Base-by-base conservation (phyloP, 2,797 vertebrate genomes). In the Hyperoplus immaculatus region DNA sequence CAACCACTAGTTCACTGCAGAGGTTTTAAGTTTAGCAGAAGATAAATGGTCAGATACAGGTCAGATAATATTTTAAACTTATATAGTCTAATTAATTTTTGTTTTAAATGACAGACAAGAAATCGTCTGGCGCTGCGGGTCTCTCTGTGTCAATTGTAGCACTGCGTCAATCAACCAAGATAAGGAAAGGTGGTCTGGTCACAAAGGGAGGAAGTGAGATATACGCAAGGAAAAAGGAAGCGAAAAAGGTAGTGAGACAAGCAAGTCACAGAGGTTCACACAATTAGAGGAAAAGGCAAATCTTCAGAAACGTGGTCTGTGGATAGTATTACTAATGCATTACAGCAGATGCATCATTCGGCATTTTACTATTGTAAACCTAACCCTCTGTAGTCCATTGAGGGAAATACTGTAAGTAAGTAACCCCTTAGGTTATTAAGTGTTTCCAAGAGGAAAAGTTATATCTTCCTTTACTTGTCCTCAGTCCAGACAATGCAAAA, bases 181-280 rank as follows among this genome's bases (percentile, higher is more conserved):
- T 71, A 58, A 83, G 59, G 56, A 77, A 71, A 87, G 87, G 83
- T 87, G 86, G 75, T 84, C 71, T 61, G 78, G 76, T 84, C 85
- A 89, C 86, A 91, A 86, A 89, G 87, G 65, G 78, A 92, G 93
- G 92, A 94, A 93, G 88, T 82, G 66, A 85, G 78, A 82, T 64
- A 54, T 50, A 49, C 10, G 41, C 57, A 51, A 63, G 84, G 81
- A 64, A 83, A 88, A 85, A 88, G 90, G 88, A 91, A 91, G 84
- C 13, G 18, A 81, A 70, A 84, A 83, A 76, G 75, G 60, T 77
- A 72, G 80, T 78, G 83, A 90, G 82, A 89, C 49, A 80, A 65
- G 39, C 60, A 10, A 74, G 79, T 69, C 8, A 12, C 83, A 75
- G 80, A 71, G 83, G 88, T 87, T 93, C 84, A 77, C 85, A 91